phyloP scores from a whole-genome alignment of 2,797 vertebrate species.

The Bryconaethiops microstoma region DNA sequence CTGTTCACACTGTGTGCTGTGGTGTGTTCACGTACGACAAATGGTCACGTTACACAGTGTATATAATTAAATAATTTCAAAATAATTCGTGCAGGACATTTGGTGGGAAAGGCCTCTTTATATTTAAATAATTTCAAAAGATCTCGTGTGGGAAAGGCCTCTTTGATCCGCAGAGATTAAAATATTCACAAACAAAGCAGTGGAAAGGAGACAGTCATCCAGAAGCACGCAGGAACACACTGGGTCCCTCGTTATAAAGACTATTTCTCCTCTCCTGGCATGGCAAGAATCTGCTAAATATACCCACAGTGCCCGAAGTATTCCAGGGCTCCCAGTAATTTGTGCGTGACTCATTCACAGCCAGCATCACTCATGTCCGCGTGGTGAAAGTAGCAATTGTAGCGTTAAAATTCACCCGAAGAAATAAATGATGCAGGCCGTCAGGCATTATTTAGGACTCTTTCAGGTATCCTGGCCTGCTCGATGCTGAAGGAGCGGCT shows the following conservation, averaged over 20 bases:
- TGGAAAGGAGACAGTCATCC: neutral
- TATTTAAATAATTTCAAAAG: too few relatives aligned
- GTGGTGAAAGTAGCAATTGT: neutral
- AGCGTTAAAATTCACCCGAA: neutral
- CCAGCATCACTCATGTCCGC: neutral
- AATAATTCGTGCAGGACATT: too few relatives aligned
- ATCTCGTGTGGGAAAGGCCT: too few relatives aligned
- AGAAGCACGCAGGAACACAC: neutral
- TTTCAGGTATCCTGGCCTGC: neutral
- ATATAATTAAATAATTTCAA: too few relatives aligned
- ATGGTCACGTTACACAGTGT: too few relatives aligned
- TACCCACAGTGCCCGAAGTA: slow-evolving; percentile 55
- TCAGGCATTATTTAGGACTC: neutral
- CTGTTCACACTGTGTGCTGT: too few relatives aligned
- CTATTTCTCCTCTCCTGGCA: slow-evolving; percentile 46
- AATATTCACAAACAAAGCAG: neutral
- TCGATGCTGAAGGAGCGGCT: slow-evolving; percentile 40
- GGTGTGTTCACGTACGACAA: too few relatives aligned
- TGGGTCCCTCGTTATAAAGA: neutral
- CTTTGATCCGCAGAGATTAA: neutral
- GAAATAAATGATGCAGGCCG: neutral
- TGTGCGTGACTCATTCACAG: slow-evolving; percentile 8
- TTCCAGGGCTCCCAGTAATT: slow-evolving; percentile 57
- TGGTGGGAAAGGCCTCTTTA: too few relatives aligned
- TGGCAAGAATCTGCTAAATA: slow-evolving; percentile 57